Percentiles rank a stretch among this genome's conserved stretches.
Evolutionary conservation across 2,797 vertebrate genomes (phyloP).

Genomic region (Trematomus bernacchii): DNA sequence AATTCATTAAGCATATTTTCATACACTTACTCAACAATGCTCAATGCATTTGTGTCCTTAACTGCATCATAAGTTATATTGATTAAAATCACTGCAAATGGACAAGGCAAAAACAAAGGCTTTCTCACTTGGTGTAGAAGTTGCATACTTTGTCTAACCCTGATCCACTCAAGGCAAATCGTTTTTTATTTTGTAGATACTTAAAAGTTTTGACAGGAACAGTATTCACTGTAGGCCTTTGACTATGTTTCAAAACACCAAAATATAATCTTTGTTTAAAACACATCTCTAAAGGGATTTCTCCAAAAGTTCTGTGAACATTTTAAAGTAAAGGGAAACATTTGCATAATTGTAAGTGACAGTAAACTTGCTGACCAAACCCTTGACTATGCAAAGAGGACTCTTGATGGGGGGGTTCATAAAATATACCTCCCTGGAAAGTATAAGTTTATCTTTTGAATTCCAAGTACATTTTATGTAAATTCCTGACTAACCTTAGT

Average conservation of each 20-base stretch:
- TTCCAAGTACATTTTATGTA: constrained; percentile 55
- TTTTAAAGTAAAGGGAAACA: constrained; percentile 26
- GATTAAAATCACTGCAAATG: neutral
- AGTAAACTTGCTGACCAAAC: constrained; percentile 42
- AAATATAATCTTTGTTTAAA: neutral
- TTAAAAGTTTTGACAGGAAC: neutral
- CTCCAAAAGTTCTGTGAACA: constrained; percentile 26
- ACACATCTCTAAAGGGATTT: neutral
- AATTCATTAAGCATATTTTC: neutral
- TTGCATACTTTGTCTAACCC: neutral
- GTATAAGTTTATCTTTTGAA: constrained; percentile 35
- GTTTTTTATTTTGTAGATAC: neutral
- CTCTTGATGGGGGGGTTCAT: constrained; percentile 36
- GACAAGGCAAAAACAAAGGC: neutral
- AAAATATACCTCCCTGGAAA: constrained; percentile 36
- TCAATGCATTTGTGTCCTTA: neutral
- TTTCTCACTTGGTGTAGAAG: neutral
- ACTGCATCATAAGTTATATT: neutral
- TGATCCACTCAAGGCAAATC: neutral
- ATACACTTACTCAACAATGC: neutral
- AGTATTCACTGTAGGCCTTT: neutral
- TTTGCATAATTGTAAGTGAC: constrained; percentile 48
- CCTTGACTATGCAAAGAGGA: constrained; percentile 28
- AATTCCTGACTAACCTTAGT: constrained; percentile 29
- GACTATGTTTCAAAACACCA: constrained; percentile 11